Evolutionary conservation across 2,113 vertebrate genomes (phyloP).

Genomic region (Sminthopsis crassicaudata): DNA sequence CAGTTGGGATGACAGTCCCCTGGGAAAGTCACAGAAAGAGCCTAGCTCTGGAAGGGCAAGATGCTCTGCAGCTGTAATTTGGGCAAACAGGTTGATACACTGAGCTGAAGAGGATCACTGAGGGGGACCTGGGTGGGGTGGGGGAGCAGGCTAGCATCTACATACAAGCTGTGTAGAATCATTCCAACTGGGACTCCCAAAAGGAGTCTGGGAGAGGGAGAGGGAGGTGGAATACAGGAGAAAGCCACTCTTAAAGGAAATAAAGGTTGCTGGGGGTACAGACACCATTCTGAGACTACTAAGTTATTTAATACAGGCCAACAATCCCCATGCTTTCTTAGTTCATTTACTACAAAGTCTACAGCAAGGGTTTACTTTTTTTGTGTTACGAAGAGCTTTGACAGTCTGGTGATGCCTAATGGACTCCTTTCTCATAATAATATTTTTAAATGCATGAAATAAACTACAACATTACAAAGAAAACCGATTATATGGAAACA

Average conservation of each 20-base stretch:
- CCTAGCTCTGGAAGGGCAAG: background rate
- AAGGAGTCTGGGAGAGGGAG: background rate
- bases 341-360: constrained; percentile 1
- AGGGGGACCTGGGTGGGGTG: background rate
- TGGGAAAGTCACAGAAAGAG: background rate
- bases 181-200: background rate
- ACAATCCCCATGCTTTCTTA: constrained; percentile 37
- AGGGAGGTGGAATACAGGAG: background rate
- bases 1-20: background rate
- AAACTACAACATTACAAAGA: background rate
- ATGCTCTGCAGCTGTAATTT: background rate
- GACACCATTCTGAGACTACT: constrained; percentile 25
- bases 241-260: background rate
- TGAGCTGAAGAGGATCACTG: background rate
- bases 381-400: background rate
- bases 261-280: constrained; percentile 20
- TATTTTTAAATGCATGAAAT: background rate
- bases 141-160: background rate
- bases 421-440: constrained; percentile 1
- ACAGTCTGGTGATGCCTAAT: background rate
- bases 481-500: background rate
- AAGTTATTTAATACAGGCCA: constrained; percentile 38
- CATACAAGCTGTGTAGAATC: background rate
- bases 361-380: background rate
- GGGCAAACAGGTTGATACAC: constrained; percentile 19